phyloP scores from a whole-genome alignment of 2,113 vertebrate species.

The Alligator mississippiensis region DNA sequence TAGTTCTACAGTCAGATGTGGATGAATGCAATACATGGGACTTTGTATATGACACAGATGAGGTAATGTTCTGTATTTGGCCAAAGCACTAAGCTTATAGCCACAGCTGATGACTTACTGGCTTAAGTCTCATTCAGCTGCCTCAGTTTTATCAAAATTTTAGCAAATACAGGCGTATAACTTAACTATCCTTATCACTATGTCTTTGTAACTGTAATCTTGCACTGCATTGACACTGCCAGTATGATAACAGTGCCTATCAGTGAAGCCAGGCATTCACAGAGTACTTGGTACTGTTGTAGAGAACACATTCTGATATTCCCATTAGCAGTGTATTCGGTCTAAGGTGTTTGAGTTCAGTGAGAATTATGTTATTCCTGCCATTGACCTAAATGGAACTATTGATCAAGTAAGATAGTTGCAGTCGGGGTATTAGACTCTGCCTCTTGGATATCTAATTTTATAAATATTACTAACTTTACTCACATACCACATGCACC shows the following conservation, averaged over 20 bases:
- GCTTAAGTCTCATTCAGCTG: constrained; percentile 30
- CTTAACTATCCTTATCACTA: constrained; percentile 16
- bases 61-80: background rate
- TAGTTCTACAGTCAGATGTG: background rate
- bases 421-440: background rate
- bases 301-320: background rate
- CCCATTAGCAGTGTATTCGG: too few relatives aligned
- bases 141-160: constrained; percentile 37
- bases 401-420: background rate
- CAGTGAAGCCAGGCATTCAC: background rate
- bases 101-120: background rate
- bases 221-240: background rate
- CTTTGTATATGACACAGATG: too few relatives aligned
- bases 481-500: too few relatives aligned
- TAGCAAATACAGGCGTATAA: background rate
- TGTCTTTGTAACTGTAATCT: constrained; percentile 29
- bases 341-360: too few relatives aligned
- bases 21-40: background rate
- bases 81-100: constrained; percentile 20
- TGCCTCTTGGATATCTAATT: background rate
- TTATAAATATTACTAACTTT: background rate
- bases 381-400: too few relatives aligned
- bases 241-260: constrained; percentile 15
- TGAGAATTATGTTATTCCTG: too few relatives aligned
- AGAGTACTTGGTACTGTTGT: background rate